Percentiles rank a stretch among this genome's conserved stretches.
Conservation (phyloP, 2,113 vertebrate genomes). For the Donacobius atricapilla region DNA sequence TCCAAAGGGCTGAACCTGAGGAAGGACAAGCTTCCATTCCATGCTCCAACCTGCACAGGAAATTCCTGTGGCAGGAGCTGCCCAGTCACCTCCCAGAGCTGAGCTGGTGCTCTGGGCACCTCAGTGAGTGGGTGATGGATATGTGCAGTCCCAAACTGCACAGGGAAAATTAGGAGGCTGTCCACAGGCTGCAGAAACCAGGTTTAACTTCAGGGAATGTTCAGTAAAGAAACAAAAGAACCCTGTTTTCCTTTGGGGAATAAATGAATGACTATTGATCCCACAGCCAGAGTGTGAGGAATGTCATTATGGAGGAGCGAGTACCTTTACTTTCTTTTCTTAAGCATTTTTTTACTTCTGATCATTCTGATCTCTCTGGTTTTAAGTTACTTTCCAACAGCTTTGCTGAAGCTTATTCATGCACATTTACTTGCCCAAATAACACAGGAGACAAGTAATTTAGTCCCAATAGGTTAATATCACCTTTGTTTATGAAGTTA, state of each 20-base stretch:
- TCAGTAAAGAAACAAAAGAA: not conserved
- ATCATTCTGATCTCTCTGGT: not conserved
- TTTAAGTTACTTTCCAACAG: not conserved
- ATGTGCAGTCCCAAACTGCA: not conserved
- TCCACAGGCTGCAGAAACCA: not conserved
- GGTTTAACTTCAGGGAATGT: not conserved
- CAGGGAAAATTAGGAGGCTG: not conserved
- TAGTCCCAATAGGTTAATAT: not conserved
- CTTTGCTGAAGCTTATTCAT: not conserved
- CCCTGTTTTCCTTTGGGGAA: not conserved
- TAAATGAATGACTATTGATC: conserved; percentile 3
- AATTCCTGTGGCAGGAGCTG: not conserved
- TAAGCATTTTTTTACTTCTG: not conserved
- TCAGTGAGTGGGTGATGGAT: not conserved
- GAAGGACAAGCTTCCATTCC: not conserved
- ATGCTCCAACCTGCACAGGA: not conserved
- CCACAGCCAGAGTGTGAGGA: not conserved
- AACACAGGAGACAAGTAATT: not conserved
- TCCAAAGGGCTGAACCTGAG: rapidly evolving
- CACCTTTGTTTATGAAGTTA: conserved; percentile 22
- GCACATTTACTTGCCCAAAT: not conserved
- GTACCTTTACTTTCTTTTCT: not conserved
- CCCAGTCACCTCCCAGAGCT: not conserved
- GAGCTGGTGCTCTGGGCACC: not conserved
- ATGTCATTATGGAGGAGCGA: not conserved